phyloP scores from a whole-genome alignment of 2,113 vertebrate species.

The Saguinus midas region DNA sequence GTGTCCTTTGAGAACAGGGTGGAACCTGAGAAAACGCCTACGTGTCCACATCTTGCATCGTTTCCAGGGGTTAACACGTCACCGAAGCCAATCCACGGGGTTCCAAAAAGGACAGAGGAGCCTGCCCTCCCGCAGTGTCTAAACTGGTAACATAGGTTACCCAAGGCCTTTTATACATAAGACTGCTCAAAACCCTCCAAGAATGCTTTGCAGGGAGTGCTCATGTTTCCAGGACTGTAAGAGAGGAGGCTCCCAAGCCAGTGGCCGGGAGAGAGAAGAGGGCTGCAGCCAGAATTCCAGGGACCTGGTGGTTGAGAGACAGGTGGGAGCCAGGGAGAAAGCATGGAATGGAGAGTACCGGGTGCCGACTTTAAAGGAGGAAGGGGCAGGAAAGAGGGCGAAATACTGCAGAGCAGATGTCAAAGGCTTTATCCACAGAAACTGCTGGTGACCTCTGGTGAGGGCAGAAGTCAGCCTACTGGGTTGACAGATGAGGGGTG shows the following conservation, averaged over 20 bases:
- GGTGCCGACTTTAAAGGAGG: not conserved
- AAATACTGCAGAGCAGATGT: not conserved
- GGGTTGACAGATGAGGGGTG: not conserved
- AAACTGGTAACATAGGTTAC: not conserved
- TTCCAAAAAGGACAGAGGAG: no score
- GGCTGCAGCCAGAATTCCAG: not conserved
- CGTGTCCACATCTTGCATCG: accelerated
- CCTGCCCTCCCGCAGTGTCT: not conserved
- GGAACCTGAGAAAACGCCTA: not conserved
- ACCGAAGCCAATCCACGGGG: not conserved
- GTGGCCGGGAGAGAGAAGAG: not conserved
- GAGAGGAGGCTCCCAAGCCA: not conserved
- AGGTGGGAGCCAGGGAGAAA: not conserved
- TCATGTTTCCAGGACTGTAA: not conserved
- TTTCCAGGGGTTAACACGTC: not conserved
- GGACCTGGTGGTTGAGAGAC: not conserved
- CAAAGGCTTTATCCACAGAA: not conserved
- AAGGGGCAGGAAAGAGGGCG: not conserved
- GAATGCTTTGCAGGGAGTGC: no score
- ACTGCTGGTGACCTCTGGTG: not conserved
- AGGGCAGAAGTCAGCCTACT: not conserved
- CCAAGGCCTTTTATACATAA: not conserved
- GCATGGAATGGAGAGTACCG: not conserved
- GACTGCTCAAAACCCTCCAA: not conserved
- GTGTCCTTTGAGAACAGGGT: not conserved